phyloP scores from a whole-genome alignment of 2,113 vertebrate genomes.

The Scomber colias region DNA sequence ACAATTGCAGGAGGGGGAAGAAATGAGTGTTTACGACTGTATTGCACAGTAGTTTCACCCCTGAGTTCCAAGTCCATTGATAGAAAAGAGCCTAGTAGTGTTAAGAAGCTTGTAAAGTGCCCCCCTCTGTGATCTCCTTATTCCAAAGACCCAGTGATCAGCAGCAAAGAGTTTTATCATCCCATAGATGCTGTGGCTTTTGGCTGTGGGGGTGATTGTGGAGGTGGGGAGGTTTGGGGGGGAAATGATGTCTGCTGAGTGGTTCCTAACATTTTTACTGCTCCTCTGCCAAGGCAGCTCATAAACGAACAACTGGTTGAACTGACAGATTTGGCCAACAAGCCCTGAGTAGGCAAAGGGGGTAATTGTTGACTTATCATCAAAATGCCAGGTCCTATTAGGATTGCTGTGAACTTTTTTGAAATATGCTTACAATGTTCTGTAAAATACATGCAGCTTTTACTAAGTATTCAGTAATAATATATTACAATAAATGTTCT shows the following conservation, averaged over 20 bases:
- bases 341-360: conserved; percentile 18
- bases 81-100: conserved; percentile 25
- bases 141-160: conserved; percentile 48
- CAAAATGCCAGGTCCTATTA: conserved; percentile 55
- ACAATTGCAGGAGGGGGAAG: conserved; percentile 15
- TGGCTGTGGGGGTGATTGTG: conserved; percentile 31
- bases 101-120: conserved; percentile 69
- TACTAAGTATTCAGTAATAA: conserved; percentile 17
- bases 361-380: conserved; percentile 67
- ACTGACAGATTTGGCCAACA: conserved; percentile 61
- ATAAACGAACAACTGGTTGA: conserved; percentile 65
- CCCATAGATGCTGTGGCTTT: conserved; percentile 49
- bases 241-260: conserved; percentile 61
- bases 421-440: neutral
- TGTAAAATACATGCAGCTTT: conserved; percentile 38
- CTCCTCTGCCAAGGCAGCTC: conserved; percentile 59
- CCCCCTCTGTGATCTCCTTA: conserved; percentile 44
- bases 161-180: conserved; percentile 62
- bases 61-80: conserved; percentile 51
- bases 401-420: conserved; percentile 26
- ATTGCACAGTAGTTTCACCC: conserved; percentile 14
- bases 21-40: conserved; percentile 29
- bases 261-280: conserved; percentile 68
- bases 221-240: conserved; percentile 17
- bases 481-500: conserved; percentile 1